Percentiles rank a stretch among this genome's conserved stretches.
phyloP scores from a whole-genome alignment of 2,113 vertebrate species.

The Brachypodius melanocephalos region DNA sequence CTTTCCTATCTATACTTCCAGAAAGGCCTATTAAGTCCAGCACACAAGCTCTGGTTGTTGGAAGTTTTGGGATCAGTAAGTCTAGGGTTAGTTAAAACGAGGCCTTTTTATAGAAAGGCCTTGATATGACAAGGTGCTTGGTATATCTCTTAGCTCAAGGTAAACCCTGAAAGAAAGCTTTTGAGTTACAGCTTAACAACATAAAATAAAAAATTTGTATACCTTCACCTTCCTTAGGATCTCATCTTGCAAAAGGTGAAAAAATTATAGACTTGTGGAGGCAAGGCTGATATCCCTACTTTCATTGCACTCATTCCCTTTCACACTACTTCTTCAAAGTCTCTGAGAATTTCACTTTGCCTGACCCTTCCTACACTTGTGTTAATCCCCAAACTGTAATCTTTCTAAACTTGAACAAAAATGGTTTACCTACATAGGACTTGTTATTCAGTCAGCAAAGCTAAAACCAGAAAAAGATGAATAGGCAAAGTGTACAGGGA shows the following conservation, averaged over 20 bases:
- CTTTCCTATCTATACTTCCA: conserved; percentile 8
- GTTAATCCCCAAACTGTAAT: background rate
- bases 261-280: background rate
- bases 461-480: background rate
- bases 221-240: background rate
- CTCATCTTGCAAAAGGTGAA: background rate
- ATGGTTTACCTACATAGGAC: background rate
- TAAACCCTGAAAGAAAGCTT: background rate
- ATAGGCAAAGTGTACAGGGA: background rate
- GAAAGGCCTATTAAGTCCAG: background rate
- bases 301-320: background rate
- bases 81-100: background rate
- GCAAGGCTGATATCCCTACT: background rate
- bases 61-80: background rate
- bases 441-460: background rate
- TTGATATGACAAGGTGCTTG: background rate
- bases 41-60: background rate
- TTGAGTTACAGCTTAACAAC: background rate
- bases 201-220: background rate
- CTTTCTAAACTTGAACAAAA: background rate
- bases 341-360: background rate
- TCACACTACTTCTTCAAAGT: background rate
- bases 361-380: background rate
- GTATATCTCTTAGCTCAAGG: background rate
- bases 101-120: background rate